Evolutionary conservation across 2,797 vertebrate genomes (phyloP).

Genomic region (Anguilla anguilla): DNA sequence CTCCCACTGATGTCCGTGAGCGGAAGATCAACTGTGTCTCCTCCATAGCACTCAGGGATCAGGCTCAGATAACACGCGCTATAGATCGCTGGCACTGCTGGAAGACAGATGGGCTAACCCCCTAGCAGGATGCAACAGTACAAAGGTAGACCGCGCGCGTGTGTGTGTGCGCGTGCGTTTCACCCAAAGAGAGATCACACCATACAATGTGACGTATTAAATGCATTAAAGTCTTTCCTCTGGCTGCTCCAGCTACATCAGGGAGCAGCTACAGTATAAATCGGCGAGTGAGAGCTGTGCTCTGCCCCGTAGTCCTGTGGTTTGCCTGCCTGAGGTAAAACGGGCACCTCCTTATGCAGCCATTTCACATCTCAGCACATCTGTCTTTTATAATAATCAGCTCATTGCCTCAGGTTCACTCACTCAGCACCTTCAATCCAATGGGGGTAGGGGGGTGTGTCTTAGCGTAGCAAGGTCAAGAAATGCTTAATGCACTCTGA

Average conservation of each 20-base stretch:
- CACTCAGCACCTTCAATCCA: slow-evolving; percentile 13
- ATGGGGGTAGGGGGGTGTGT: neutral
- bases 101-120: neutral
- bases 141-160: neutral
- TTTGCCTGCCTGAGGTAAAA: neutral
- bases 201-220: neutral
- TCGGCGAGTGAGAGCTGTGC: neutral
- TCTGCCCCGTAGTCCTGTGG: neutral
- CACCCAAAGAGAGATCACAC: neutral
- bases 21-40: neutral
- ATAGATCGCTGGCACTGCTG: neutral
- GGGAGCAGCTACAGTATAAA: neutral
- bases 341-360: neutral
- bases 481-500: slow-evolving; percentile 11
- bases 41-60: neutral
- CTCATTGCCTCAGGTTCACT: slow-evolving; percentile 21
- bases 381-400: slow-evolving; percentile 26
- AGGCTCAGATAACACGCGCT: neutral
- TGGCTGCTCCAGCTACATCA: neutral
- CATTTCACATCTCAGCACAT: slow-evolving; percentile 30
- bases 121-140: neutral
- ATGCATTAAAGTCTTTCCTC: neutral
- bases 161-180: neutral
- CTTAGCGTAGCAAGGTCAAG: no score
- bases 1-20: neutral